Conservation (phyloP, 2,888 invertebrate genomes). For the Chaitophorus viminalis region DNA sequence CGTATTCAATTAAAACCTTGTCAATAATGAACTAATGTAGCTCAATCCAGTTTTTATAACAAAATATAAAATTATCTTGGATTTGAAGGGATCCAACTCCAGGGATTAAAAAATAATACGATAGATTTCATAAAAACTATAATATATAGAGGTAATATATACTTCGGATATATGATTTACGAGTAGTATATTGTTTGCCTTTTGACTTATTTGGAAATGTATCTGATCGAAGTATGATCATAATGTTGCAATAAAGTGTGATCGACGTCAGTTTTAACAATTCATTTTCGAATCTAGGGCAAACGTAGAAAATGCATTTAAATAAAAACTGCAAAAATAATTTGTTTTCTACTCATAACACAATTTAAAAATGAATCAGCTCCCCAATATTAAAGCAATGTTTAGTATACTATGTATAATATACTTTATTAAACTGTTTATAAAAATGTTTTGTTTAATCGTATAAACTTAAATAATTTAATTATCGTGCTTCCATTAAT, state of each 20-base stretch:
- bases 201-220: not conserved
- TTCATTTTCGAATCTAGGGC: not conserved
- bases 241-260: not conserved
- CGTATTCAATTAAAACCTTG: not conserved
- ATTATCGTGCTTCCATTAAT: not conserved
- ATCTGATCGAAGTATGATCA: conserved; percentile 1
- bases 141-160: not conserved
- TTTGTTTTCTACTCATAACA: not conserved
- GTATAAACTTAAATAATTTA: too few species aligned
- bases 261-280: not conserved
- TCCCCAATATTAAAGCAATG: too few species aligned
- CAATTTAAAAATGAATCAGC: too few species aligned
- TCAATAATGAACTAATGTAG: not conserved
- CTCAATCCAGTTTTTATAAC: not conserved
- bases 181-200: not conserved
- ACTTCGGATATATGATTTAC: not conserved
- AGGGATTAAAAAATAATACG: not conserved
- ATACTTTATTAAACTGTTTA: too few species aligned
- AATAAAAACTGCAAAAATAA: not conserved
- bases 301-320: not conserved
- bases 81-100: too few species aligned
- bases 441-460: too few species aligned
- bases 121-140: not conserved
- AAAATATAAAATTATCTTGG: not conserved
- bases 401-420: too few species aligned